Evolutionary conservation across 1,140 invertebrate species (phyloP), one percentile per base, ranked within the genome.

Genomic region (Ips nitidus): DNA sequence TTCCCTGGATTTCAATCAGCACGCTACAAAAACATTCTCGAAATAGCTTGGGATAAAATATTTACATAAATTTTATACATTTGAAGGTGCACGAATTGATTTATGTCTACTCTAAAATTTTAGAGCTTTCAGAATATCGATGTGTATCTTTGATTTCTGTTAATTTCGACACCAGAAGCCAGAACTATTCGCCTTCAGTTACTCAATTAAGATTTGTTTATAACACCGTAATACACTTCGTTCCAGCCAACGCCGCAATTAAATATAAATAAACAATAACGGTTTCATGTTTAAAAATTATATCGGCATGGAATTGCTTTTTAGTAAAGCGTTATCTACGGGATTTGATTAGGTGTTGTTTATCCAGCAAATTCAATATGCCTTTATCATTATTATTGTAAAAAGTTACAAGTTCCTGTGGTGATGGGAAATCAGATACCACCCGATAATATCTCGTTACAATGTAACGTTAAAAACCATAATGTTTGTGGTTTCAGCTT

Each of bases 11-110:
- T 55, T 56, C 40, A 36, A 42, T 66, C 63, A 5, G 53, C 63
- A 57, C 41, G 41, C 8, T 55, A n/a, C 43, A 66, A 66, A 66
- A 66, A 56, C 52, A 40, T 43, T 36, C 63, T 57, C 41, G 42
- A 66, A 66, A 66, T 66, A 57, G 63, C 53, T 36, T 52, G 6
- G 52, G 38, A 66, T 66, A 66, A 66, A 66, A 43, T 56, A 66
- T 66, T 66, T 66, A 66, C 63, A 56, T 66, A 66, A 64, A 57
- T 66, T 66, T 42, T 45, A 43, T 42, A 66, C 63, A 45, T 36
- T 38, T 36, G 36, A 57, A 45, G 63, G 52, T 45, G 56, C 22
- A 57, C 41, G 8, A 7, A 56, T 8, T 55, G 63, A 66, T 66
- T 66, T 57, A 47, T 66, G n/a, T 66, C 62, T 57, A 45, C 52